Percentiles rank a stretch among this genome's conserved stretches.
Evolutionary conservation across 1,140 invertebrate genomes (phyloP).

Genomic region (Drosophila eugracilis): DNA sequence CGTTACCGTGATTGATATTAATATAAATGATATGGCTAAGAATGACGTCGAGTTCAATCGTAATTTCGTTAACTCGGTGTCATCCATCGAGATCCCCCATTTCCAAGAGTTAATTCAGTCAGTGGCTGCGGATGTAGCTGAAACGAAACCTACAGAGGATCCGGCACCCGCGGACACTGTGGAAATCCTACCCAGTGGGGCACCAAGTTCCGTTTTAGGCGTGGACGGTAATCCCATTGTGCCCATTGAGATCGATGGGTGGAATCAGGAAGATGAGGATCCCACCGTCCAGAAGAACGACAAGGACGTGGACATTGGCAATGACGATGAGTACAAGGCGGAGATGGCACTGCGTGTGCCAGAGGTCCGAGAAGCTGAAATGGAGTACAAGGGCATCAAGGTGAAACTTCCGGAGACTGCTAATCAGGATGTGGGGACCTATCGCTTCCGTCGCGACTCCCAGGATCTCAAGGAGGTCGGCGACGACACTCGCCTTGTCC

Average conservation of each 20-base stretch:
- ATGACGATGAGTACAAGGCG: constrained; percentile 61
- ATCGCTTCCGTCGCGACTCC: constrained; percentile 67
- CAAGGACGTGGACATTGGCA: constrained; percentile 48
- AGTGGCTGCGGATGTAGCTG: background rate
- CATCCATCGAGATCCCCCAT: background rate
- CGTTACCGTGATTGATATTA: constrained; percentile 47
- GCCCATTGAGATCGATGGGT: constrained; percentile 70
- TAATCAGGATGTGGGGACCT: constrained; percentile 56
- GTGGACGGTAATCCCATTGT: constrained; percentile 47
- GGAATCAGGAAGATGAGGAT: constrained; percentile 44
- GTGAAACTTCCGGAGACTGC: constrained; percentile 52
- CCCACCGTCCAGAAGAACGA: constrained; percentile 44
- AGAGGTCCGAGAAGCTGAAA: constrained; percentile 40
- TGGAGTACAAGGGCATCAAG: constrained; percentile 66
- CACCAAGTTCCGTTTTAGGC: constrained; percentile 22
- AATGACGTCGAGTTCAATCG: constrained; percentile 53
- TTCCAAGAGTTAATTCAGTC: background rate
- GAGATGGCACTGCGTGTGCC: constrained; percentile 49
- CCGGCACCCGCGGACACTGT: background rate
- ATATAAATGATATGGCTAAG: constrained; percentile 51
- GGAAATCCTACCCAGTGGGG: background rate
- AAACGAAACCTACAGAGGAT: background rate
- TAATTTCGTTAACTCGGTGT: constrained; percentile 49
- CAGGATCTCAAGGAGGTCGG: constrained; percentile 45
- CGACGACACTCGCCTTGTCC: constrained; percentile 61